Conservation (phyloP, 2,797 vertebrate species). For the Bradypus variegatus region DNA sequence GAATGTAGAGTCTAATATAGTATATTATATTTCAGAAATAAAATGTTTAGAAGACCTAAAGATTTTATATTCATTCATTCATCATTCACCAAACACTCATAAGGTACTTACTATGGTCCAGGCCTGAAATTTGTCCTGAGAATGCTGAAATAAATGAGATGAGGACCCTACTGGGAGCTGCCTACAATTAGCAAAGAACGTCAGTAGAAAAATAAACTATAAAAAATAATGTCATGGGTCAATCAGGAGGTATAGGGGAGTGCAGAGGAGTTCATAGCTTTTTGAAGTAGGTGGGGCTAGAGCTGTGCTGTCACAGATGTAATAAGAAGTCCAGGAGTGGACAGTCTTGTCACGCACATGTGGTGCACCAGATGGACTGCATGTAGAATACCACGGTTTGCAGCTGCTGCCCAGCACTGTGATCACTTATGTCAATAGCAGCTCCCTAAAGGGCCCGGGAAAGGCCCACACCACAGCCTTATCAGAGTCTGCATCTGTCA, state of each 20-base stretch:
- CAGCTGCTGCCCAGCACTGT: neutral
- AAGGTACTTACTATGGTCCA: rapidly evolving
- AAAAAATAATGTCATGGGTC: neutral
- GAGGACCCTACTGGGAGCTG: neutral
- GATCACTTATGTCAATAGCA: neutral
- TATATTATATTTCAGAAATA: neutral
- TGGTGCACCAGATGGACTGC: rapidly evolving
- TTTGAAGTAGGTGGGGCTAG: neutral
- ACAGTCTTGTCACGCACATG: rapidly evolving
- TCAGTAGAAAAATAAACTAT: neutral
- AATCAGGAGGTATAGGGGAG: neutral
- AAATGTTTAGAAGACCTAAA: neutral
- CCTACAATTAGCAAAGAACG: neutral
- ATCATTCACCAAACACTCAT: neutral
- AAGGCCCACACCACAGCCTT: neutral
- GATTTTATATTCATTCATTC: neutral
- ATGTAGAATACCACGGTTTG: rapidly evolving
- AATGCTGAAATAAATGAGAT: neutral
- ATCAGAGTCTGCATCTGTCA: neutral
- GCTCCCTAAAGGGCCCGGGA: neutral
- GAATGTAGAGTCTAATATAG: too few relatives aligned
- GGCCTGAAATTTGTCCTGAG: neutral
- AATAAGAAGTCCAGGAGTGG: neutral
- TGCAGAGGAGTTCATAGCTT: neutral
- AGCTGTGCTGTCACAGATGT: neutral